Base-by-base conservation (phyloP, 2,797 vertebrate species). In the Streptopelia turtur region DNA sequence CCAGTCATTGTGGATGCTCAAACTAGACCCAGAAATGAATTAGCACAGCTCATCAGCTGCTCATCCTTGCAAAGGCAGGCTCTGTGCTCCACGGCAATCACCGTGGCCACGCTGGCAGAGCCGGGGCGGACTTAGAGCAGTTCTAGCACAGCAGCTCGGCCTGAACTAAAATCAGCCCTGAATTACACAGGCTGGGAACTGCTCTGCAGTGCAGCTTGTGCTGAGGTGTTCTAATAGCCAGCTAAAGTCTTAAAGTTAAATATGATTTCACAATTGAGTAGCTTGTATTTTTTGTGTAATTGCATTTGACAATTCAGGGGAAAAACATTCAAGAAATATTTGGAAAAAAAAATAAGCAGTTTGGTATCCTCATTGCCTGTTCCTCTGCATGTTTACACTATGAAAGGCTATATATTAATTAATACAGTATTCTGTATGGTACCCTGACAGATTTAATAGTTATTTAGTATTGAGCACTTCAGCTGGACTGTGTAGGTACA, bases 21-120 rank as follows among this genome's bases (percentile, higher is more conserved):
- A 24, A 25, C 52, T 22, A 37, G 83, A 30, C 14, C 49, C 77
- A 63, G 71, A 70, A 87, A 83, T 83, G 82, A 70, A 77, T 80
- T 74, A 53, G 76, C 94, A 84, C 91, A 92, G 70, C 89, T 93
- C 87, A 89, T 95, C 87, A 92, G 82, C 81, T 92, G 93, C 95
- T 94, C 89, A 53, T 56, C 69, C 75, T 74, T 41, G 61, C 83
- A 82, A 13, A 53, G 4, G 8, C 70, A 50, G 53, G 16, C 52
- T 28, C 35, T 33, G 33, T 41, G 57, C 28, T 33, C 16, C 50
- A 4, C 2, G 60, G 83, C 90, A 66, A 3, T 47, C 75, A 3
- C 13, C 16, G 30, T 69, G 79, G 30, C 83, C 41, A 1, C 0
- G 1, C 43, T 39, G 5, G 4, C 4, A 1, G 41, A 49, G 39